Evolutionary conservation across 2,888 invertebrate genomes (phyloP).

Genomic region (Agonum fuliginosum): DNA sequence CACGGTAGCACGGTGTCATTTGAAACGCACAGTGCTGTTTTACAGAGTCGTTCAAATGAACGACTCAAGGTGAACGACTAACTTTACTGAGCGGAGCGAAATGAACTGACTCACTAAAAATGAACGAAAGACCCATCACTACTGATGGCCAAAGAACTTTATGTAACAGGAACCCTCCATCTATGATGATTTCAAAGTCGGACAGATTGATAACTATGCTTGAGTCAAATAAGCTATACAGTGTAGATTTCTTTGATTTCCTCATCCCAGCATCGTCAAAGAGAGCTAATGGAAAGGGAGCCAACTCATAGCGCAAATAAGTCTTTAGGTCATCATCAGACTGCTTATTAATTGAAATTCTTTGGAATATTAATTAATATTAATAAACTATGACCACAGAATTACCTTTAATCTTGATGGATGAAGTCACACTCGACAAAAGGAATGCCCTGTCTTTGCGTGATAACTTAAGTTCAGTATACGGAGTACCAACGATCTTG

Average conservation of each 20-base stretch:
- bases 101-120: no score
- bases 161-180: no score
- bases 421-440: constrained; percentile 43
- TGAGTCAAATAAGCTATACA: constrained; percentile 65
- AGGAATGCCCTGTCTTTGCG: constrained; percentile 56
- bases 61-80: no score
- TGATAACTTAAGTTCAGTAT: constrained; percentile 62
- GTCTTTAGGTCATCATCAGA: constrained; percentile 60
- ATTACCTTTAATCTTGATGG: constrained; percentile 44
- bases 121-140: no score
- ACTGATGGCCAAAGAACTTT: no score
- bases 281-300: constrained; percentile 61
- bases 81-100: no score
- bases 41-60: no score
- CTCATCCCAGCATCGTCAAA: constrained; percentile 61
- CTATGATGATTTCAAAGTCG: not conserved
- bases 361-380: constrained; percentile 61
- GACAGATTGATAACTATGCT: not conserved
- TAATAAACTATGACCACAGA: constrained; percentile 49
- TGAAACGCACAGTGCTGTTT: no score
- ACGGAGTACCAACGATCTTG: constrained; percentile 55
- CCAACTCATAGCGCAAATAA: constrained; percentile 61
- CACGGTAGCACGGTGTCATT: no score
- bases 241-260: constrained; percentile 54
- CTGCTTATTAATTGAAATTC: constrained; percentile 61